Percentiles rank a stretch among this genome's conserved stretches.
Conservation (phyloP, 2,888 invertebrate genomes). For the Incurvaria masculella region DNA sequence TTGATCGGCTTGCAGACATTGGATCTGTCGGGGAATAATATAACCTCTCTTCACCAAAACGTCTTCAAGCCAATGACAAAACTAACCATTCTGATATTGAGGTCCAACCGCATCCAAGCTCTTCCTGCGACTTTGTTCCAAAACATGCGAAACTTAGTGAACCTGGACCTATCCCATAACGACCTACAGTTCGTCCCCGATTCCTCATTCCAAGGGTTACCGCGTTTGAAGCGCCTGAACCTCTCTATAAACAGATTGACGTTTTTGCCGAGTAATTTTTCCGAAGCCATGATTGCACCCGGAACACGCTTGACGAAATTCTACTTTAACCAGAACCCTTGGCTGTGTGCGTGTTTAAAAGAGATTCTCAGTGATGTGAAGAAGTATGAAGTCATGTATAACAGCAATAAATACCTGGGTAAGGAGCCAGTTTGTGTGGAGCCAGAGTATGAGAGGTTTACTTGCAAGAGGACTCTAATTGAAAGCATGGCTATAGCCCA, state of each 20-base stretch:
- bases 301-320: slow-evolving; percentile 31
- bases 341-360: slow-evolving; percentile 39
- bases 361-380: slow-evolving; percentile 35
- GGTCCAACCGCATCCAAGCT: slow-evolving; percentile 27
- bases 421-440: slow-evolving; percentile 30
- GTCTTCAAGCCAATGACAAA: slow-evolving; percentile 29
- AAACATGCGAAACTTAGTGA: slow-evolving; percentile 25
- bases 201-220: slow-evolving; percentile 28
- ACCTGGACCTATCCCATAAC: slow-evolving; percentile 34
- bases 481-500: not conserved
- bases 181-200: slow-evolving; percentile 29
- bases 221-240: slow-evolving; percentile 32
- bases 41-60: slow-evolving; percentile 27
- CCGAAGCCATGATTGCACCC: slow-evolving; percentile 32
- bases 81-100: slow-evolving; percentile 27
- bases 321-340: slow-evolving; percentile 40
- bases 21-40: slow-evolving; percentile 30
- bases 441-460: not conserved
- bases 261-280: slow-evolving; percentile 37
- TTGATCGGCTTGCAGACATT: slow-evolving; percentile 30
- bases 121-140: slow-evolving; percentile 30
- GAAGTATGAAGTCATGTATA: slow-evolving; percentile 27
- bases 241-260: slow-evolving; percentile 34
- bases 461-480: not conserved
- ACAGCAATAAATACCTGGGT: slow-evolving; percentile 28